phyloP scores from a whole-genome alignment of 2,888 invertebrate genomes.

The Eubasilissa splendida region DNA sequence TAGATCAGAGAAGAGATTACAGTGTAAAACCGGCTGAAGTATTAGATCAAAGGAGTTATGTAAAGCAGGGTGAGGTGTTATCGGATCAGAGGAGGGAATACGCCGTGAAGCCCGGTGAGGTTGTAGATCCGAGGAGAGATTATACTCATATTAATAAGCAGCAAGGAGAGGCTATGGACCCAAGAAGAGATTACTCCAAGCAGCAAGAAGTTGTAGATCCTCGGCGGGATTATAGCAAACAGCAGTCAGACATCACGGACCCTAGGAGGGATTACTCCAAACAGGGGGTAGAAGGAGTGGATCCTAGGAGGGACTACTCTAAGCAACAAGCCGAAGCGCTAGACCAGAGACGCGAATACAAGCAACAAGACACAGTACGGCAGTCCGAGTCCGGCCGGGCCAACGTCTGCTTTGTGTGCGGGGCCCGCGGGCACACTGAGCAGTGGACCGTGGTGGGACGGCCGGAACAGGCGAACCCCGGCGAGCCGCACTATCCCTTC shows the following conservation, averaged over 20 bases:
- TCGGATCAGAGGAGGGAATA: not conserved
- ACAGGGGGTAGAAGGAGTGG: not conserved
- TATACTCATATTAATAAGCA: slow-evolving; percentile 2
- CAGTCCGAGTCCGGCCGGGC: slow-evolving; percentile 10
- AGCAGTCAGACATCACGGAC: not conserved
- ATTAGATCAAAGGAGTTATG: not conserved
- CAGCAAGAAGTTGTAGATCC: slow-evolving; percentile 28
- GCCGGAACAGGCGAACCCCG: slow-evolving; percentile 78
- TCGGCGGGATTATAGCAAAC: slow-evolving; percentile 17
- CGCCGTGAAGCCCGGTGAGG: not conserved
- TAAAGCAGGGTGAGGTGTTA: not conserved
- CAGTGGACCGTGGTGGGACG: slow-evolving; percentile 77
- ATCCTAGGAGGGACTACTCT: slow-evolving; percentile 18
- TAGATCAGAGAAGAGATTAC: not conserved
- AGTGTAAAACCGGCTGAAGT: slow-evolving; percentile 10
- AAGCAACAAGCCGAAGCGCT: slow-evolving; percentile 25
- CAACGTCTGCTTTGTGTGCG: slow-evolving; percentile 80
- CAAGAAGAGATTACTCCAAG: slow-evolving; percentile 15
- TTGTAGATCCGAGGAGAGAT: slow-evolving; percentile 7
- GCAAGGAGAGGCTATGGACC: slow-evolving; percentile 5
- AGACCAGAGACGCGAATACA: slow-evolving; percentile 38
- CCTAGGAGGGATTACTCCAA: slow-evolving; percentile 41
- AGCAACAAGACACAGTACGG: slow-evolving; percentile 13
- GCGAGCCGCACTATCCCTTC: slow-evolving; percentile 93
- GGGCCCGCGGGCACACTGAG: slow-evolving; percentile 78